Evolutionary conservation across 2,797 vertebrate species (phyloP).

Genomic region (Oreochromis grahami): DNA sequence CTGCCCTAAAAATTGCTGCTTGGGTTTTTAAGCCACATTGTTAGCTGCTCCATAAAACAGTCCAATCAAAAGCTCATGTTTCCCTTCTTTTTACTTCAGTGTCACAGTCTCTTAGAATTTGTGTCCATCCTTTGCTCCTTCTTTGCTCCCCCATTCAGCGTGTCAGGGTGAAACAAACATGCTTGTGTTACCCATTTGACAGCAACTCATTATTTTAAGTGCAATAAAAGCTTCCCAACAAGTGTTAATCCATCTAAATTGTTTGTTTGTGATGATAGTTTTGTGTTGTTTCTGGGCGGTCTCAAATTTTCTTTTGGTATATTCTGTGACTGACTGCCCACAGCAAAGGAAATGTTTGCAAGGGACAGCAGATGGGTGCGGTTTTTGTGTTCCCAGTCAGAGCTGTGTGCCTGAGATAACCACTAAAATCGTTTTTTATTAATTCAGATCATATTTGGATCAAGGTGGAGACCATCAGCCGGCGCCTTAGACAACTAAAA

Average conservation of each 20-base stretch:
- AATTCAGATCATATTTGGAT: background rate
- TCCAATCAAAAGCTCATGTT: background rate
- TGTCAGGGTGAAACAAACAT: background rate
- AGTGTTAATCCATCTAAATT: background rate
- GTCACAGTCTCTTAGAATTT: background rate
- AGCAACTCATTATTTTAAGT: background rate
- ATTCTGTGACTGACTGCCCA: background rate
- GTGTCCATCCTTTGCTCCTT: background rate
- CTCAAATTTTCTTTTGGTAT: no score
- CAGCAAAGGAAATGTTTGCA: background rate
- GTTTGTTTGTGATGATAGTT: background rate
- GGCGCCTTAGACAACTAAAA: background rate
- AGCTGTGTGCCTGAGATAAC: background rate
- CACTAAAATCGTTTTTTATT: background rate
- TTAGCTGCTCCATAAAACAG: background rate
- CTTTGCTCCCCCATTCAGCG: background rate
- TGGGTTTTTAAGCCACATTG: background rate
- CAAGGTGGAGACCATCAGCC: background rate
- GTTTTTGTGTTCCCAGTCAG: background rate
- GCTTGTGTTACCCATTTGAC: background rate
- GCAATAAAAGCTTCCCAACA: background rate
- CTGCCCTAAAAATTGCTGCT: background rate
- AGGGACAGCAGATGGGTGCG: background rate
- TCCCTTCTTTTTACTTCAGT: background rate
- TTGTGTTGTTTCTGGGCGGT: background rate